Conservation (phyloP, 2,888 invertebrate genomes). For the Drosophila mettleri region DNA sequence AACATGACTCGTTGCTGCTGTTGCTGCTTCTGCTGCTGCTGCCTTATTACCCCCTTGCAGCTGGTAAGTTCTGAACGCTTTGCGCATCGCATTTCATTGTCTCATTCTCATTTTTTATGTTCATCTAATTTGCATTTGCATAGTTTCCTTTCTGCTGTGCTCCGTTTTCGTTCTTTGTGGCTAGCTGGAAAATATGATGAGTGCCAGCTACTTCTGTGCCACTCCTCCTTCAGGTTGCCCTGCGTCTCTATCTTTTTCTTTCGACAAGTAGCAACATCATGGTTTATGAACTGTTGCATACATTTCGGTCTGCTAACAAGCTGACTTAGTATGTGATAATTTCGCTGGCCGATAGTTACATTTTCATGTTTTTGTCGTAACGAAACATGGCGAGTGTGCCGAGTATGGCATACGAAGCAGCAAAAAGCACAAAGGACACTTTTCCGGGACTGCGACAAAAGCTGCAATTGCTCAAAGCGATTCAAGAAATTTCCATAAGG, state of each 20-base stretch:
- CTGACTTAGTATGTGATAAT: constrained; percentile 81
- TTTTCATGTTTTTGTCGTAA: constrained; percentile 74
- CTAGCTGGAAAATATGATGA: constrained; percentile 69
- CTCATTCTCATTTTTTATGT: constrained; percentile 45
- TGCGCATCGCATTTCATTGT: constrained; percentile 53
- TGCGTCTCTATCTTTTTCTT: constrained; percentile 9
- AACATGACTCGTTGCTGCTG: neutral
- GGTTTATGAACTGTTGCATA: constrained; percentile 79
- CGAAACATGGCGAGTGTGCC: constrained; percentile 7
- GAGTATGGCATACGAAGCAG: neutral
- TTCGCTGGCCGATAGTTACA: constrained; percentile 73
- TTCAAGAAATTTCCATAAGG: constrained; percentile 68
- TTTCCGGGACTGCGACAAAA: constrained; percentile 46
- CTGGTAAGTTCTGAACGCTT: too few relatives aligned
- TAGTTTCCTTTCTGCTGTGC: constrained; percentile 48
- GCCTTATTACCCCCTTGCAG: neutral
- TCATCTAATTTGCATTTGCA: constrained; percentile 78
- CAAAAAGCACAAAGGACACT: constrained; percentile 23
- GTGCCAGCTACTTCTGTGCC: constrained; percentile 25
- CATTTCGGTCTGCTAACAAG: constrained; percentile 66
- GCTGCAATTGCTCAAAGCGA: constrained; percentile 56
- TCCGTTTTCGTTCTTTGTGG: constrained; percentile 43
- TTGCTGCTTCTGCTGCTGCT: neutral
- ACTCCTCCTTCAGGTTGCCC: neutral
- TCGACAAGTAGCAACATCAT: constrained; percentile 36